Percentiles rank a stretch among this genome's conserved stretches.
Evolutionary conservation across 2,113 vertebrate genomes (phyloP).

Genomic region (Vireo altiloquus): DNA sequence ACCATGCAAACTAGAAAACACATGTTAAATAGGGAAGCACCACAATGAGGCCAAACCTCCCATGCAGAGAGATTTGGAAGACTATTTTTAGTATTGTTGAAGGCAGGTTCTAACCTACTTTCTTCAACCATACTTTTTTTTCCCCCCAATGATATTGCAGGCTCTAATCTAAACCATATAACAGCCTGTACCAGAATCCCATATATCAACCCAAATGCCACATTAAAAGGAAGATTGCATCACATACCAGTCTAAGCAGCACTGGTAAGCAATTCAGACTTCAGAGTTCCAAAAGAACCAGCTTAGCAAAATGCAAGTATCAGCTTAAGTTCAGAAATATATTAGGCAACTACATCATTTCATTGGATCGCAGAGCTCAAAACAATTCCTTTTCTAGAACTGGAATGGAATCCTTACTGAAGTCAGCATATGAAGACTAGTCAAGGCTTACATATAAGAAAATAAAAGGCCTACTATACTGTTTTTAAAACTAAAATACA

Average conservation of each 20-base stretch:
- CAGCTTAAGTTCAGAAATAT: slow-evolving; percentile 45
- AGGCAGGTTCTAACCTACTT: slow-evolving; percentile 40
- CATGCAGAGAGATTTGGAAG: not conserved
- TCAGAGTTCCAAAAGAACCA: not conserved
- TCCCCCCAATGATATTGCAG: not conserved
- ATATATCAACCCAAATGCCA: not conserved
- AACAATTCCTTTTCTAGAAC: slow-evolving; percentile 51
- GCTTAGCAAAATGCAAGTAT: slow-evolving; percentile 34
- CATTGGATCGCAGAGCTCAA: not conserved
- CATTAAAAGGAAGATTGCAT: not conserved
- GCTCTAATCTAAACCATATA: not conserved
- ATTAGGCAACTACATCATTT: slow-evolving; percentile 39
- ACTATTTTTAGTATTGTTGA: slow-evolving; percentile 45
- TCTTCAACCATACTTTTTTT: not conserved
- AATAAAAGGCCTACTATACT: not conserved
- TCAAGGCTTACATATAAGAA: not conserved
- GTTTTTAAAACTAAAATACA: not conserved
- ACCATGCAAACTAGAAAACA: slow-evolving; percentile 15
- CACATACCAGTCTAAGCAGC: not conserved
- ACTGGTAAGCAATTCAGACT: not conserved
- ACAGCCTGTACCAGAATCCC: not conserved
- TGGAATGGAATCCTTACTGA: not conserved
- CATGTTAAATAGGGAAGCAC: not conserved
- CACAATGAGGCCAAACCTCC: slow-evolving; percentile 35
- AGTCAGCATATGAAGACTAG: not conserved